phyloP scores from a whole-genome alignment of 2,797 vertebrate species.

The Argya squamiceps region DNA sequence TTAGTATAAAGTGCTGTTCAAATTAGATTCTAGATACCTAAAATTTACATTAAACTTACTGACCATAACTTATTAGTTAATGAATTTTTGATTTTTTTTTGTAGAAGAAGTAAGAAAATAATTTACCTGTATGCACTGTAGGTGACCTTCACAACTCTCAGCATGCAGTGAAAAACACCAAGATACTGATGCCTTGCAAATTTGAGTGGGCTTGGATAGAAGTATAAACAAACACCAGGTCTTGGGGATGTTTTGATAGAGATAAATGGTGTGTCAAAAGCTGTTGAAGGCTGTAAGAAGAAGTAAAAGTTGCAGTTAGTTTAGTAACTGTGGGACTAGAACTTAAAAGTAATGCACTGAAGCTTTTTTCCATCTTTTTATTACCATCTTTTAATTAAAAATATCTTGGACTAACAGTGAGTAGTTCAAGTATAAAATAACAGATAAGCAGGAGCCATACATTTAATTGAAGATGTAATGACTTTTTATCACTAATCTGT shows the following conservation, averaged over 20 bases:
- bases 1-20: background rate
- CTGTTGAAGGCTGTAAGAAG: background rate
- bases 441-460: background rate
- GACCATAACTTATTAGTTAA: background rate
- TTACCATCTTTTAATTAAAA: background rate
- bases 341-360: background rate
- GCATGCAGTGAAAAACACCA: background rate
- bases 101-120: background rate
- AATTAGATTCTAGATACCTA: background rate
- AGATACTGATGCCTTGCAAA: background rate
- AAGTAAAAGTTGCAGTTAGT: background rate
- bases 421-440: background rate
- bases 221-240: background rate
- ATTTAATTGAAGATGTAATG: background rate
- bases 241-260: background rate
- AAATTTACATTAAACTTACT: background rate
- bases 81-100: background rate
- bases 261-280: background rate
- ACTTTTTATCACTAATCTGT: background rate
- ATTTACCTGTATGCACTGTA: background rate
- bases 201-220: background rate
- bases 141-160: background rate
- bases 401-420: background rate
- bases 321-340: background rate
- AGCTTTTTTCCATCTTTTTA: background rate